Evolutionary conservation across 2,888 invertebrate species (phyloP).

Genomic region (Stenotaenia linearis): DNA sequence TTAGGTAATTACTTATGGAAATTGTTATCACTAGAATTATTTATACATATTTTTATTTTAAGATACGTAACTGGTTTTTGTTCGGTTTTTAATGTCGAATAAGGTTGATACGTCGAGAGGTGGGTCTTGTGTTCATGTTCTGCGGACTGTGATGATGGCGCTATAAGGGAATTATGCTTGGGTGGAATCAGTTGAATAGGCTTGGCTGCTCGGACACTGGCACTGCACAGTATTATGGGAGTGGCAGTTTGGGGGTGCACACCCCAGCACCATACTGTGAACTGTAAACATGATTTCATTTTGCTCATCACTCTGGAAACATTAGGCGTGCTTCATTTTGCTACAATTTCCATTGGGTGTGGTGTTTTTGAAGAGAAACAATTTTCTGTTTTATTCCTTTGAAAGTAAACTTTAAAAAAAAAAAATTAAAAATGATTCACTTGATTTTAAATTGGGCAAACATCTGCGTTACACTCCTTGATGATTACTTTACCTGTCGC

Average conservation of each 20-base stretch:
- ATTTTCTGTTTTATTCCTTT: background rate
- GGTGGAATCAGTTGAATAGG: conserved; percentile 17
- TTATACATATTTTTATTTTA: too few relatives aligned
- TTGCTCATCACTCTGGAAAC: conserved; percentile 24
- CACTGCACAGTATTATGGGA: conserved; percentile 17
- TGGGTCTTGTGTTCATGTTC: conserved; percentile 2
- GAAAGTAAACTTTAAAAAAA: background rate
- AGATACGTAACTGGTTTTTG: background rate
- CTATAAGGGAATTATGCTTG: conserved; percentile 17
- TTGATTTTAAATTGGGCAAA: background rate
- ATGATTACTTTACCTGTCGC: background rate
- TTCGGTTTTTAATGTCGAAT: background rate
- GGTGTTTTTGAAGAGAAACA: background rate
- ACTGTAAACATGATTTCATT: conserved; percentile 26
- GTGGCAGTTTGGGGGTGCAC: conserved; percentile 7
- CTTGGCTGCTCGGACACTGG: conserved; percentile 11
- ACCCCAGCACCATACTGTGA: conserved; percentile 18
- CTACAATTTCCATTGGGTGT: background rate
- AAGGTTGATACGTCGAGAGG: background rate
- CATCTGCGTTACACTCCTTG: conserved; percentile 6
- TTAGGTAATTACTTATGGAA: too few relatives aligned
- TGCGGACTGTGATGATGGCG: conserved; percentile 19
- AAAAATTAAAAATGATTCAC: background rate
- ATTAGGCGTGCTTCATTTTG: conserved; percentile 21
- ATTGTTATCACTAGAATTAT: too few relatives aligned